Evolutionary conservation across 2,113 vertebrate species (phyloP).

Genomic region (Tautogolabrus adspersus): DNA sequence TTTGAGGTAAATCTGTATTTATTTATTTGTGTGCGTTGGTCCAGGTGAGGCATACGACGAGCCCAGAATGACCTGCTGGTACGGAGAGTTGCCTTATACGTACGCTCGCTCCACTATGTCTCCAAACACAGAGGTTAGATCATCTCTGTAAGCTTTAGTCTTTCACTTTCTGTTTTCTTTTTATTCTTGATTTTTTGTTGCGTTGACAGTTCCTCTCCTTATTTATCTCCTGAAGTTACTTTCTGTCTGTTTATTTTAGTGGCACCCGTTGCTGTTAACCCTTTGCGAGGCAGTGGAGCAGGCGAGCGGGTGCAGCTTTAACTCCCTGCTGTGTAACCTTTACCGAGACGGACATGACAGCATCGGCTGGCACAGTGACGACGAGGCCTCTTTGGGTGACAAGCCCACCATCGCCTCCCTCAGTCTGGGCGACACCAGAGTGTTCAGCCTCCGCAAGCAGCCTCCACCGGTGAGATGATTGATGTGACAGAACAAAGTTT

Average conservation of each 20-base stretch:
- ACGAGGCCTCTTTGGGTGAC: constrained; percentile 87
- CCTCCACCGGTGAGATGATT: constrained; percentile 87
- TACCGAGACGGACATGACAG: constrained; percentile 93
- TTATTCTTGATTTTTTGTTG: background rate
- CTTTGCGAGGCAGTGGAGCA: constrained; percentile 83
- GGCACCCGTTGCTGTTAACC: constrained; percentile 87
- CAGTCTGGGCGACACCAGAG: constrained; percentile 91
- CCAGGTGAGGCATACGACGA: constrained; percentile 90
- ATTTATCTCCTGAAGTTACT: background rate
- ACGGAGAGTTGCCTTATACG: constrained; percentile 92
- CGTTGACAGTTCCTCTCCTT: background rate
- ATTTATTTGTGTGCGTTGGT: constrained; percentile 57
- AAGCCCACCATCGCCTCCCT: constrained; percentile 91
- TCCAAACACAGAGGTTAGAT: constrained; percentile 88
- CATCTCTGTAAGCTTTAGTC: constrained; percentile 5
- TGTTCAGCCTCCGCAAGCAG: constrained; percentile 94
- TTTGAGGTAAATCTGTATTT: background rate
- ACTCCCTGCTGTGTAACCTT: constrained; percentile 95
- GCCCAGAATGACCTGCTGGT: constrained; percentile 95
- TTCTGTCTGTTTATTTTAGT: constrained; percentile 77
- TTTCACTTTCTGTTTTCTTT: background rate
- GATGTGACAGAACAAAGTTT: background rate
- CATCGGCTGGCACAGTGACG: constrained; percentile 96
- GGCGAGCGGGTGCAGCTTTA: constrained; percentile 85
- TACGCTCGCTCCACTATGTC: constrained; percentile 92